These are phyloP conservation scores for Halictus rubicundus DNA, from an alignment of 1,140 invertebrate species.

Conservation along the genomic window DNA sequence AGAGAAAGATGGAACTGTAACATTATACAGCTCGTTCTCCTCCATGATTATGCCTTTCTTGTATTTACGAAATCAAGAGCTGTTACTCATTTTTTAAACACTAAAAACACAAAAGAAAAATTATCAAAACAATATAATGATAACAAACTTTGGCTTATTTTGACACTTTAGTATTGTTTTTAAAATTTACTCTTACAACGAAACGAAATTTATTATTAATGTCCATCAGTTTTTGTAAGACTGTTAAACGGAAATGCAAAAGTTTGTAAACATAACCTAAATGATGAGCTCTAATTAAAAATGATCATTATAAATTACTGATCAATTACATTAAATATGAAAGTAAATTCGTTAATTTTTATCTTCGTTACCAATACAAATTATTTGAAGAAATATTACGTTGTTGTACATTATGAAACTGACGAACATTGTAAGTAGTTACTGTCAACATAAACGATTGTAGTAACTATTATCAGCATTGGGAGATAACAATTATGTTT, in stretches of 20 bases:
- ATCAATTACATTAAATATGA: background rate
- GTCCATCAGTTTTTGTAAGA: background rate
- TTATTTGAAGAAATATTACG: slow-evolving; percentile 8
- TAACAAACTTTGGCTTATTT: background rate
- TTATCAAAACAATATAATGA: background rate
- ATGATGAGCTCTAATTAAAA: background rate
- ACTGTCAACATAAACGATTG: background rate
- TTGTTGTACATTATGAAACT: background rate
- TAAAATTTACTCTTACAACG: background rate
- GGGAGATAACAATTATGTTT: background rate
- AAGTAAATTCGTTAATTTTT: background rate
- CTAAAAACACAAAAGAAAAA: slow-evolving; percentile 40
- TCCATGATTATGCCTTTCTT: slow-evolving; percentile 65
- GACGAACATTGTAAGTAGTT: background rate
- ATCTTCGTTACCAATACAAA: background rate
- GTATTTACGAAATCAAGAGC: slow-evolving; percentile 36
- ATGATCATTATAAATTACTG: background rate
- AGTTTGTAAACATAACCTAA: slow-evolving; percentile 60
- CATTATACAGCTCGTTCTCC: slow-evolving; percentile 65
- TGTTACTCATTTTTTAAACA: slow-evolving; percentile 41
- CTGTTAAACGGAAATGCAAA: background rate
- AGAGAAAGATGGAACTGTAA: slow-evolving; percentile 71
- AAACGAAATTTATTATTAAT: background rate
- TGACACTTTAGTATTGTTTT: background rate
- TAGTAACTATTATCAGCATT: background rate